Conservation (phyloP, 2,113 vertebrate genomes). For the Brachypodius melanocephalos region DNA sequence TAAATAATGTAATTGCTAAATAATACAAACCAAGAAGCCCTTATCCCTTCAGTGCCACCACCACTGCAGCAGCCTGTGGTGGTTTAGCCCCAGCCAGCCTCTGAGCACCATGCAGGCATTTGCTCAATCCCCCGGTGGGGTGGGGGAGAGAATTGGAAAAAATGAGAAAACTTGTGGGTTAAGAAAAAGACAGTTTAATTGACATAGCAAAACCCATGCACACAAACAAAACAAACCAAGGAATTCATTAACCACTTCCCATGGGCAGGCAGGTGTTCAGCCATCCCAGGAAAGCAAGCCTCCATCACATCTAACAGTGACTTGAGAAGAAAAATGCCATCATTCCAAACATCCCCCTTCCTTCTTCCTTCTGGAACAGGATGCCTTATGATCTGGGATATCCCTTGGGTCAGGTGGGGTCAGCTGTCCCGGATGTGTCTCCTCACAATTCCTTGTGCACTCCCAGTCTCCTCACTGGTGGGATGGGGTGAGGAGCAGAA, state of each 20-base stretch:
- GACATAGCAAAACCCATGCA: not conserved
- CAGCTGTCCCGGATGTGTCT: not conserved
- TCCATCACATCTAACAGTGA: not conserved
- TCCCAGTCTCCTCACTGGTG: not conserved
- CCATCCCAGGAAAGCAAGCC: not conserved
- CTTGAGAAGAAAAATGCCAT: rapidly evolving
- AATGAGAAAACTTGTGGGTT: not conserved
- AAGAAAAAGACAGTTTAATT: not conserved
- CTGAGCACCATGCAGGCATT: not conserved
- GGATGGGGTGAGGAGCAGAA: not conserved
- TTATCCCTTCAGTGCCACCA: not conserved
- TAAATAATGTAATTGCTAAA: not conserved
- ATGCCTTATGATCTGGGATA: not conserved
- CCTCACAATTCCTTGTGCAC: not conserved
- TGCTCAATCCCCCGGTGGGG: too few relatives aligned
- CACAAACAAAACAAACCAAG: not conserved
- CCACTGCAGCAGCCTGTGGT: not conserved
- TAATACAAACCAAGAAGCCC: not conserved
- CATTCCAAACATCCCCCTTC: not conserved
- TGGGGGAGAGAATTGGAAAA: not conserved
- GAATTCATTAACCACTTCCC: not conserved
- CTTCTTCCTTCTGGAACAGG: not conserved
- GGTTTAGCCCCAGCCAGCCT: not conserved
- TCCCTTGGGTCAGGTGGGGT: not conserved
- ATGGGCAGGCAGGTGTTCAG: not conserved